These are phyloP conservation scores for Proisotoma minuta DNA, from an alignment of 2,888 invertebrate species.

Conservation along the genomic window DNA sequence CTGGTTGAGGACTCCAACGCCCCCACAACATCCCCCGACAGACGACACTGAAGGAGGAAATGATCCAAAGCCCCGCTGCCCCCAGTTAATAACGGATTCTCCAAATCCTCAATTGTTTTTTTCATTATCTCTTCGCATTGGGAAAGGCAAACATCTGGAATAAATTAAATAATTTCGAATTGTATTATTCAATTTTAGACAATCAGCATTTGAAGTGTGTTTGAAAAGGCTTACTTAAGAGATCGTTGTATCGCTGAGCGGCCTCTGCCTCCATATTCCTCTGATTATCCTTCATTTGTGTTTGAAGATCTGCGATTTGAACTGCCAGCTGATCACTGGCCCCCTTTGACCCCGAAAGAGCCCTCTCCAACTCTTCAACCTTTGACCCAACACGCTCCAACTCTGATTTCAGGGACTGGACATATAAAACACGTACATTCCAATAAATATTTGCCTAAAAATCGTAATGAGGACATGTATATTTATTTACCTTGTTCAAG, in stretches of 20 bases:
- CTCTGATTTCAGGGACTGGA: too few species aligned
- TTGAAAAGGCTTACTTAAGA: constrained; percentile 35
- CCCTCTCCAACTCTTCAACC: too few species aligned
- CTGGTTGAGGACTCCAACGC: constrained; percentile 31
- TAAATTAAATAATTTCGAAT: background rate
- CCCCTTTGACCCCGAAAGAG: too few species aligned
- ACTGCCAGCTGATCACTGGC: constrained; percentile 24
- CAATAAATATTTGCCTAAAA: too few species aligned
- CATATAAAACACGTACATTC: too few species aligned
- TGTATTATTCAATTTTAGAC: background rate
- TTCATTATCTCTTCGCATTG: constrained; percentile 56
- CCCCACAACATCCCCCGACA: constrained; percentile 27
- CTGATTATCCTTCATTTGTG: constrained; percentile 41
- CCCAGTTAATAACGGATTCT: constrained; percentile 57
- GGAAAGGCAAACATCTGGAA: constrained; percentile 52
- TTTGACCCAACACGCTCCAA: too few species aligned
- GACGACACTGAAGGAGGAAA: constrained; percentile 39
- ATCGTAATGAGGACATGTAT: too few species aligned
- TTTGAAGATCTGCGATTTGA: constrained; percentile 40
- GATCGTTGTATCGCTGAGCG: constrained; percentile 39
- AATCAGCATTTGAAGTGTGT: background rate
- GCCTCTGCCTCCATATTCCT: constrained; percentile 42
- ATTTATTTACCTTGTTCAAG: constrained; percentile 31
- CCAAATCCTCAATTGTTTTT: constrained; percentile 59
- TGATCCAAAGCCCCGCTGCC: constrained; percentile 48